Conservation (phyloP, 2,888 invertebrate species). For the Morpho deidamia region DNA sequence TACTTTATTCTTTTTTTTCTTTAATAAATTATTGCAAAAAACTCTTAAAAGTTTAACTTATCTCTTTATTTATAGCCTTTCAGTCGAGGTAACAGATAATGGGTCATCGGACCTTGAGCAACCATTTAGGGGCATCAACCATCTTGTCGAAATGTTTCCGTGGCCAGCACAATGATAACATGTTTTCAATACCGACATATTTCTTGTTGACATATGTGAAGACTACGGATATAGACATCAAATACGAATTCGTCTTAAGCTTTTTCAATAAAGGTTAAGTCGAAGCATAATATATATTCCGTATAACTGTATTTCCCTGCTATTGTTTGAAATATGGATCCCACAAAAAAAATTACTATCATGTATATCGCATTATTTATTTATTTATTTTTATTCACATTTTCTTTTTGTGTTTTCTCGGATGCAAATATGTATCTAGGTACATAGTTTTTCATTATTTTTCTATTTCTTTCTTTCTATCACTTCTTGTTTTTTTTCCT, state of each 20-base stretch:
- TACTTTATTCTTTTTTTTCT: background rate
- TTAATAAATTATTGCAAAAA: slow-evolving; percentile 1
- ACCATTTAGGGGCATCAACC: slow-evolving; percentile 28
- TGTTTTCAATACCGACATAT: background rate
- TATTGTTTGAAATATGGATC: too few species aligned
- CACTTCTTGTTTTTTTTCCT: too few species aligned
- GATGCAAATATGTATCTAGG: too few species aligned
- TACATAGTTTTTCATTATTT: too few species aligned
- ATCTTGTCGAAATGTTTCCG: slow-evolving; percentile 27
- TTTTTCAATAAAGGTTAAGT: background rate
- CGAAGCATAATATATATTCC: too few species aligned
- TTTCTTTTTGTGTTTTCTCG: too few species aligned
- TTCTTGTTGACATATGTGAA: background rate
- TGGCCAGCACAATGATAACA: slow-evolving; percentile 11
- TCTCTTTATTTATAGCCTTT: slow-evolving; percentile 17
- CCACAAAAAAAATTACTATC: too few species aligned
- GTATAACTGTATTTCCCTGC: too few species aligned
- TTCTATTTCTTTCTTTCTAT: too few species aligned
- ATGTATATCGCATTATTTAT: too few species aligned
- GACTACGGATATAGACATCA: background rate
- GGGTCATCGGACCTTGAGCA: slow-evolving; percentile 47
- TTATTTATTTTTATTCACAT: too few species aligned
- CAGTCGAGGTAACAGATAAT: slow-evolving; percentile 36
- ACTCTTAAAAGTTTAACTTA: slow-evolving; percentile 8
- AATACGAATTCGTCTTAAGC: background rate